These are phyloP conservation scores for Heliconius congener DNA, from an alignment of 1,140 invertebrate species.

Conservation along the genomic window DNA sequence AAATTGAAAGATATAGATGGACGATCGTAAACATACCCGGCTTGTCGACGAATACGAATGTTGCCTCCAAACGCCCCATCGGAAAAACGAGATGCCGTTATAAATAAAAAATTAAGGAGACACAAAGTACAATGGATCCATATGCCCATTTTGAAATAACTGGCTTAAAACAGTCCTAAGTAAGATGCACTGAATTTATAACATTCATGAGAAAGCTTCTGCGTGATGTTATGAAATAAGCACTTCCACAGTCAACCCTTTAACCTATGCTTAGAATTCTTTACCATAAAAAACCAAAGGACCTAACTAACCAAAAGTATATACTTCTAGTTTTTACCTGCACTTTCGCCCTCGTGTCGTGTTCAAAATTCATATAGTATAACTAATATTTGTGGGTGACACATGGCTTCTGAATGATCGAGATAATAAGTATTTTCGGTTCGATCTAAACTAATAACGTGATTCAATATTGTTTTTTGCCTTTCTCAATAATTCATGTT, in stretches of 20 bases:
- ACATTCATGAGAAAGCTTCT: constrained; percentile 32
- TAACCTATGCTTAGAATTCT: background rate
- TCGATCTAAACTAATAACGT: too few relatives aligned
- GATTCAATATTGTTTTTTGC: too few relatives aligned
- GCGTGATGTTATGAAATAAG: constrained; percentile 38
- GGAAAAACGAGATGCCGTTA: background rate
- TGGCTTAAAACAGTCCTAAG: constrained; percentile 37
- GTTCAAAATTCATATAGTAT: too few relatives aligned
- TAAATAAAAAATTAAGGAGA: constrained; percentile 30
- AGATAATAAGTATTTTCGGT: too few relatives aligned
- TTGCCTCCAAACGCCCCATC: constrained; percentile 27
- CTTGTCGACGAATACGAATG: constrained; percentile 56
- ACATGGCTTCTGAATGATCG: too few relatives aligned
- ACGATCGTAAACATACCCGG: constrained; percentile 65
- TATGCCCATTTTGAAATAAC: constrained; percentile 41
- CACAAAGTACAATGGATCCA: constrained; percentile 32
- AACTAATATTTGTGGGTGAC: too few relatives aligned
- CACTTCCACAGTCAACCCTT: constrained; percentile 34
- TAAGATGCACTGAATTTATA: constrained; percentile 51
- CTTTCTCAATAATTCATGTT: too few relatives aligned
- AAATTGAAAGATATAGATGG: constrained; percentile 67
- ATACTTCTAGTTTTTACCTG: too few relatives aligned
- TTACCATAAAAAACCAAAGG: background rate
- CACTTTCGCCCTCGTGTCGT: too few relatives aligned
- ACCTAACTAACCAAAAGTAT: too few relatives aligned